phyloP scores from a whole-genome alignment of 1,140 invertebrate species.

The Platyscapa corneri region DNA sequence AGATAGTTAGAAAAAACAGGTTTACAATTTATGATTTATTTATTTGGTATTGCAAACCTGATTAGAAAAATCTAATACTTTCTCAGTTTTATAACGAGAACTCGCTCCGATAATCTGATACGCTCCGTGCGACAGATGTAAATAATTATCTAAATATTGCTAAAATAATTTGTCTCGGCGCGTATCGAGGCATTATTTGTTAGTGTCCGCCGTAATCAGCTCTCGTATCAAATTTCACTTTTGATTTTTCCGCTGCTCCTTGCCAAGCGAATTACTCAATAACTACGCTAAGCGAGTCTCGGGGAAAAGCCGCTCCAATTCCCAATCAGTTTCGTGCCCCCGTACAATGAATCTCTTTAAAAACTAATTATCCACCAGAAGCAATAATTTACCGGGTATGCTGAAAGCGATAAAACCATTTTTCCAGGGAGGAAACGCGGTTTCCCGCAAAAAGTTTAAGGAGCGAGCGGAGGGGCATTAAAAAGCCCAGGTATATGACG shows the following conservation, averaged over 20 bases:
- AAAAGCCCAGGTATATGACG: conserved; percentile 25
- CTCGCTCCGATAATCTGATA: not conserved
- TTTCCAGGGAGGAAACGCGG: not conserved
- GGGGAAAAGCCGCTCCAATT: not conserved
- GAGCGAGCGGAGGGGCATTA: not conserved
- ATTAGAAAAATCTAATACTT: not conserved
- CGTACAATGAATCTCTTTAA: not conserved
- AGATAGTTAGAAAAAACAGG: not conserved
- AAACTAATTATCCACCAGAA: conserved; percentile 4
- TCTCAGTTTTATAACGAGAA: not conserved
- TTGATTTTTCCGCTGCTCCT: too few species aligned
- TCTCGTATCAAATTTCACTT: too few species aligned
- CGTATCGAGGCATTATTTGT: not conserved
- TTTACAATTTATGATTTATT: conserved; percentile 7
- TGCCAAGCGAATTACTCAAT: not conserved
- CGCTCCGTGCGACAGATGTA: not conserved
- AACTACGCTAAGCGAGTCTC: not conserved
- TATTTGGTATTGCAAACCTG: not conserved
- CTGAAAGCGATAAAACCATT: conserved; percentile 19
- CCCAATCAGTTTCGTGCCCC: not conserved
- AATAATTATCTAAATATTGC: not conserved
- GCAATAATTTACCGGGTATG: conserved; percentile 14
- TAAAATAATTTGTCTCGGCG: not conserved
- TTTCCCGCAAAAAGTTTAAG: not conserved
- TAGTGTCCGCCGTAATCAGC: too few species aligned